Evolutionary conservation across 2,888 invertebrate species (phyloP), one percentile per base, ranked within the genome.

Genomic region (Athetis lepigone): DNA sequence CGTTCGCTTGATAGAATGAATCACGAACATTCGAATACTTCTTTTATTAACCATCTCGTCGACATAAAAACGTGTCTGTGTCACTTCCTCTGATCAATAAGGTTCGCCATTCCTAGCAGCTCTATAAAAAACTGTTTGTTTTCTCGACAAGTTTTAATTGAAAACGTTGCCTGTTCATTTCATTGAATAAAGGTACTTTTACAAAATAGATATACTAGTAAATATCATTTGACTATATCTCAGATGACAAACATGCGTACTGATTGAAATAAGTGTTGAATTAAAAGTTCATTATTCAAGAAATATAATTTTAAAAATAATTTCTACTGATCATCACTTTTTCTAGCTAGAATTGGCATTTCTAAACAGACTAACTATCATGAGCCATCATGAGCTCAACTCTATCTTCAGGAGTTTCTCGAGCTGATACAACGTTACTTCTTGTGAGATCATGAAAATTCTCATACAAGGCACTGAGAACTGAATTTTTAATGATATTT

Each of bases 11-110:
- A 72, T 75, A 64, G 63, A 56, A 43, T 43, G 45, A 51, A 19
- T 67, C 33, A n/a, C n/a, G 66, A 57, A 58, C 62, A 62, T 62
- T 71, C 62, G 46, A 63, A 67, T 64, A 64, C 37, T 62, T 65
- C 18, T 75, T 71, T 76, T 68, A 67, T 58, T 55, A 61, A 49
- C 43, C 46, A 54, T 37, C 21, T 11, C 33, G 21, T 42, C 27
- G 47, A 46, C 23, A 71, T 64, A 72, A 71, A 71, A 71, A 51
- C 36, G 54, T 36, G 63, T 64, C 51, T 64, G 63, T 39, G 49
- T 52, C 67, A 51, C 47, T 71, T 75, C 66, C 61, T 66, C 51
- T 60, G 64, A 52, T 75, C 61, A 58, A 75, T 58, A 58, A 29
- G 23, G 23, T 51, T 43, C 8, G 27, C 37, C 18, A 52, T 51